A percentile compares a stretch with the other conserved stretches of the same genome.
Conservation (phyloP, 2,888 invertebrate species). For the Notocelia uddmanniana region DNA sequence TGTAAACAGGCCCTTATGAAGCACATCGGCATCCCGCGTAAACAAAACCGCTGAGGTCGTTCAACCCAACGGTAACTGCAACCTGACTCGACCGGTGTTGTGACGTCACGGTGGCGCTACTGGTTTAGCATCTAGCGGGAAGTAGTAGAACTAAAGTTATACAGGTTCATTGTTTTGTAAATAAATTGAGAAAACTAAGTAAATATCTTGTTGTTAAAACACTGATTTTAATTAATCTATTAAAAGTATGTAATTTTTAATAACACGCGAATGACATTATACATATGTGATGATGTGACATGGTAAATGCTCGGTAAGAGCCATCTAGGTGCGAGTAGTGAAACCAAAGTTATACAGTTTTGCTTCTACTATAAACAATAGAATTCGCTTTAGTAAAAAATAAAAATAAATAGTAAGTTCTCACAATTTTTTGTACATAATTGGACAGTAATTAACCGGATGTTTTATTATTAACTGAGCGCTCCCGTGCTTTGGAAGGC, state of each 20-base stretch:
- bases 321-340: slow-evolving; percentile 52
- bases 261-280: no score
- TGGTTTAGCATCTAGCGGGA: slow-evolving; percentile 60
- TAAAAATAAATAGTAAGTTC: not conserved
- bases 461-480: no score
- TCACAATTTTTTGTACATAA: no score
- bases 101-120: slow-evolving; percentile 76
- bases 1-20: slow-evolving; percentile 37
- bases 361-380: not conserved
- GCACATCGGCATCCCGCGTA: slow-evolving; percentile 68
- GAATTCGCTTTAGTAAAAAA: no score
- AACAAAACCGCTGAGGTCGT: slow-evolving; percentile 73
- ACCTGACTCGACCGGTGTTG: slow-evolving; percentile 67
- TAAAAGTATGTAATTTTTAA: no score
- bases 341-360: not conserved
- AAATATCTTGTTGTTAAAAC: no score
- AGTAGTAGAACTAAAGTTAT: slow-evolving; percentile 3
- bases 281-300: no score
- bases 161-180: not conserved
- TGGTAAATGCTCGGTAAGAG: not conserved
- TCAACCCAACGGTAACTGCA: slow-evolving; percentile 82
- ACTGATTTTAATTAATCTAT: no score
- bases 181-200: no score
- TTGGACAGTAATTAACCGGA: no score
- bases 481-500: no score